phyloP scores from a whole-genome alignment of 1,140 invertebrate genomes.

The Anagrus nilaparvatae region DNA sequence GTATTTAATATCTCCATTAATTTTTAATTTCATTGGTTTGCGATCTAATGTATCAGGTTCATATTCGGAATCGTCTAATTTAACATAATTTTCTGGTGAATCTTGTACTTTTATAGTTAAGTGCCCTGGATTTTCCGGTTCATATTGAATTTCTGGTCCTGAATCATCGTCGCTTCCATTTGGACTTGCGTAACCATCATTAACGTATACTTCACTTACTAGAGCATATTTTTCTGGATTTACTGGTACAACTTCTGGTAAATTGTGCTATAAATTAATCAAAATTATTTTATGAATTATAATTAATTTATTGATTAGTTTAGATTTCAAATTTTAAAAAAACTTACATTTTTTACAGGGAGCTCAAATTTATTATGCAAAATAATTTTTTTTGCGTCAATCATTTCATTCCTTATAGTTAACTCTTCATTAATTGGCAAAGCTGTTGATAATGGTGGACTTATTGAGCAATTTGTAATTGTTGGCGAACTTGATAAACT shows the following conservation, averaged over 20 bases:
- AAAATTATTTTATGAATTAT: constrained; percentile 2
- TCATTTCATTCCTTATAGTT: constrained; percentile 61
- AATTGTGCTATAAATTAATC: constrained; percentile 26
- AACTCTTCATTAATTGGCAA: constrained; percentile 67
- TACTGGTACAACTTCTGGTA: constrained; percentile 43
- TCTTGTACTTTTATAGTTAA: constrained; percentile 71
- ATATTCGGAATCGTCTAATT: constrained; percentile 63
- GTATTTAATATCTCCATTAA: constrained; percentile 33
- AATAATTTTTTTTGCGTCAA: constrained; percentile 44
- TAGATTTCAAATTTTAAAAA: background rate
- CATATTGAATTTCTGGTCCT: constrained; percentile 45
- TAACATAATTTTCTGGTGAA: constrained; percentile 56
- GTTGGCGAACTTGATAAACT: constrained; percentile 49
- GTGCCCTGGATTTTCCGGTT: constrained; percentile 56
- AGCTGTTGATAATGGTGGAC: constrained; percentile 55
- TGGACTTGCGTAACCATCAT: constrained; percentile 62
- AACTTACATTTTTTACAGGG: constrained; percentile 7
- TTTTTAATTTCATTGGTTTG: constrained; percentile 58
- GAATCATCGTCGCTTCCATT: constrained; percentile 51
- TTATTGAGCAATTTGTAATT: constrained; percentile 50
- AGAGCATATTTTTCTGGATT: constrained; percentile 50
- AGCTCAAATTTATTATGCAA: constrained; percentile 18
- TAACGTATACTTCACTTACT: constrained; percentile 68
- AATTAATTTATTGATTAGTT: background rate
- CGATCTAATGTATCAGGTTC: constrained; percentile 76